Evolutionary conservation across 2,888 invertebrate species (phyloP).

Genomic region (Harpagoxenus sublaevis): DNA sequence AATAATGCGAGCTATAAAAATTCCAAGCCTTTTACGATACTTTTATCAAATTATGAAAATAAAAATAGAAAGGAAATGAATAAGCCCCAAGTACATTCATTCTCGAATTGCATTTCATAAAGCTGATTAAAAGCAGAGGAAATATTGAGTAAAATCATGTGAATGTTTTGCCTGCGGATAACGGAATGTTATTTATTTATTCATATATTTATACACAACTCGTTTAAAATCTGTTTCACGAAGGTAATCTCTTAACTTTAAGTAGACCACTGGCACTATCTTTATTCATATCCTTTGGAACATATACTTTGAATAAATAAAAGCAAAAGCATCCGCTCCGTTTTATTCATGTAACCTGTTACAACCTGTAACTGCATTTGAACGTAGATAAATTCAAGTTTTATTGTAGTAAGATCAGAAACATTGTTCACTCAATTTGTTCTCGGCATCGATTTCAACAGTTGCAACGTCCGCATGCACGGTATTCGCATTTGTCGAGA

Average conservation of each 20-base stretch:
- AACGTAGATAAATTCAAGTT: conserved; percentile 20
- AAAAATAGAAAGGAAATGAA: not conserved
- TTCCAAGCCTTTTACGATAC: not conserved
- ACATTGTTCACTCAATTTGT: not conserved
- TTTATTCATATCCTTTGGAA: conserved; percentile 20
- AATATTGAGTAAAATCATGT: not conserved
- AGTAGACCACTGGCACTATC: not conserved
- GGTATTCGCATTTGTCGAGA: not conserved
- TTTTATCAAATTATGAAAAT: not conserved
- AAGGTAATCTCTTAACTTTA: conserved; percentile 2
- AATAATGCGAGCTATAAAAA: not conserved
- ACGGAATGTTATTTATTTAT: conserved; percentile 26
- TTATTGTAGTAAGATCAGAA: conserved; percentile 16
- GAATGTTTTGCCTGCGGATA: not conserved
- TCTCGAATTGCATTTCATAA: not conserved
- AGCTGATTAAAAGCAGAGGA: not conserved
- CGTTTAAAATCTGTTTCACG: not conserved
- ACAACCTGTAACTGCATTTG: not conserved
- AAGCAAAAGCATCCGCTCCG: not conserved
- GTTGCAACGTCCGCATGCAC: not conserved
- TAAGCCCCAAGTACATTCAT: not conserved
- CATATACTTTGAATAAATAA: conserved; percentile 3
- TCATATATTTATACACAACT: not conserved
- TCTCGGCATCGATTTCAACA: conserved; percentile 26
- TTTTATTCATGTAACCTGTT: not conserved